phyloP scores from a whole-genome alignment of 2,888 invertebrate genomes.

The Drosophila leonis region DNA sequence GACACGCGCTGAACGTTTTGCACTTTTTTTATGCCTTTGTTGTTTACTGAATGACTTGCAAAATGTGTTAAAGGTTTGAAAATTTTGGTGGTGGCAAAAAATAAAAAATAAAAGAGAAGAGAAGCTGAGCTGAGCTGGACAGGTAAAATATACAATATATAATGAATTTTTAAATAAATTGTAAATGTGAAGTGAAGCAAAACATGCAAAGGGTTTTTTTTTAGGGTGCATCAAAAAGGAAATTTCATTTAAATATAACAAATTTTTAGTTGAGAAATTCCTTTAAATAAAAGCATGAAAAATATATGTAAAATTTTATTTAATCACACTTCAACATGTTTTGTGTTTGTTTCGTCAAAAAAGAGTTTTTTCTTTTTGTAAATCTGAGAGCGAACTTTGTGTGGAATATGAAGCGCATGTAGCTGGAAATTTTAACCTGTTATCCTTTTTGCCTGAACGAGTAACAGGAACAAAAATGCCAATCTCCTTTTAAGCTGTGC shows the following conservation, averaged over 20 bases:
- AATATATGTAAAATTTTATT: background rate
- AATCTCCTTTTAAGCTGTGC: slow-evolving; percentile 77
- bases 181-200: slow-evolving; percentile 36
- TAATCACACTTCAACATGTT: slow-evolving; percentile 13
- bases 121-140: background rate
- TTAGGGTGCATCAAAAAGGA: background rate
- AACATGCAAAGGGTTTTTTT: slow-evolving; percentile 22
- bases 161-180: slow-evolving; percentile 18
- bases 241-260: background rate
- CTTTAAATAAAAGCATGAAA: background rate
- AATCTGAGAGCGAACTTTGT: slow-evolving; percentile 37
- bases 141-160: background rate
- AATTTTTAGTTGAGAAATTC: background rate
- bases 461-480: slow-evolving; percentile 41
- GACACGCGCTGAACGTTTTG: slow-evolving; percentile 67
- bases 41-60: slow-evolving; percentile 56
- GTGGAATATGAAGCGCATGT: slow-evolving; percentile 28
- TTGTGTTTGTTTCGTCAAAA: slow-evolving; percentile 8
- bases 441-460: slow-evolving; percentile 35
- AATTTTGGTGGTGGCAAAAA: slow-evolving; percentile 29
- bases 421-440: slow-evolving; percentile 46
- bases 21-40: slow-evolving; percentile 38
- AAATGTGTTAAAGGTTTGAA: slow-evolving; percentile 45
- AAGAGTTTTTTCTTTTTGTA: slow-evolving; percentile 45
- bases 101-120: background rate